phyloP scores from a whole-genome alignment of 2,113 vertebrate genomes.

The Asarcornis scutulata region DNA sequence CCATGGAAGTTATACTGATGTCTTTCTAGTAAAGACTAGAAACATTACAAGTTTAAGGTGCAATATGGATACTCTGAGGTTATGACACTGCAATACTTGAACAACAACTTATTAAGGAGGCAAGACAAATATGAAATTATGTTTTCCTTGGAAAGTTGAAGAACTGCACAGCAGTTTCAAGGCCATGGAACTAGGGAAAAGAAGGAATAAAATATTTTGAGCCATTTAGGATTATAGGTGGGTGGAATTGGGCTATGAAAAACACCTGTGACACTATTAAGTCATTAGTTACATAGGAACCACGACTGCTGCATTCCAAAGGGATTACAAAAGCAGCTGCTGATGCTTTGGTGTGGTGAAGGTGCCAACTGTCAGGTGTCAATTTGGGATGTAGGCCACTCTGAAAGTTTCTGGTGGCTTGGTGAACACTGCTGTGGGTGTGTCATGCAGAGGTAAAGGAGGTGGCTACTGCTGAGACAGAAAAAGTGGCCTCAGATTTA shows the following conservation, averaged over 20 bases:
- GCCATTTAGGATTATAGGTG: background rate
- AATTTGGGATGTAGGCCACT: conserved; percentile 10
- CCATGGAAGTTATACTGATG: background rate
- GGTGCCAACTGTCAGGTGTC: background rate
- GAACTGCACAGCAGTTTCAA: background rate
- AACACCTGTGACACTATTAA: conserved; percentile 7
- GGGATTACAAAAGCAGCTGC: conserved; percentile 26
- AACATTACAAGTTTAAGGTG: background rate
- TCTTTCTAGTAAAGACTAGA: background rate
- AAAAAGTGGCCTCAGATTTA: conserved; percentile 49
- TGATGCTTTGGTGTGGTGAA: conserved; percentile 39
- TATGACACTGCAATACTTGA: background rate
- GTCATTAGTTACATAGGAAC: conserved; percentile 47
- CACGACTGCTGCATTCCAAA: conserved; percentile 40
- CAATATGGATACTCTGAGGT: background rate
- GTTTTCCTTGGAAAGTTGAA: background rate
- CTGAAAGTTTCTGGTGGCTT: background rate
- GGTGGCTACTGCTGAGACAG: background rate
- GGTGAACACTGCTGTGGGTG: background rate
- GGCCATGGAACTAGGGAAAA: background rate
- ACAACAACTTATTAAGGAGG: background rate
- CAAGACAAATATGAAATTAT: background rate
- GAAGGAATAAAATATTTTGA: background rate
- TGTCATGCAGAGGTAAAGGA: background rate
- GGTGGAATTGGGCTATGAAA: conserved; percentile 15